A percentile compares a stretch with the other conserved stretches of the same genome.
These are phyloP conservation scores for Limenitis camilla DNA, from an alignment of 2,888 invertebrate genomes.

Conservation along the genomic window DNA sequence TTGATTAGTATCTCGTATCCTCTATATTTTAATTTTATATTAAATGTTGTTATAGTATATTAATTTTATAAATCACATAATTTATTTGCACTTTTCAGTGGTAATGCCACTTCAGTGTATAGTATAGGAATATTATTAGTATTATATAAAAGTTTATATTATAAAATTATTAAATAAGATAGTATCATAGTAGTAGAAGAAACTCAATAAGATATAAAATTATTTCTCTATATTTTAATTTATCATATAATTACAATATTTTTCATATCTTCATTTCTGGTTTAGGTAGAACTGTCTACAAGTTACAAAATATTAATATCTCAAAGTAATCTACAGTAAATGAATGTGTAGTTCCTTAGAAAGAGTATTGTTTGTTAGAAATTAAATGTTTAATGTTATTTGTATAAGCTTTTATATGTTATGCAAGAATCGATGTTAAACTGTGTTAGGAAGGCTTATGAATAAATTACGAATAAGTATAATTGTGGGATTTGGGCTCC, in stretches of 20 bases:
- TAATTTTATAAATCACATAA: constrained; percentile 9
- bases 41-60: background rate
- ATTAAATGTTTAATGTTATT: constrained; percentile 55
- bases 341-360: constrained; percentile 25
- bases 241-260: background rate
- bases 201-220: constrained; percentile 3
- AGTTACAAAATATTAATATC: background rate
- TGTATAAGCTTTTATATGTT: constrained; percentile 50
- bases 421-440: constrained; percentile 29
- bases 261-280: no score
- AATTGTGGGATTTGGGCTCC: constrained; percentile 5
- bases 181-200: constrained; percentile 13
- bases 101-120: constrained; percentile 9
- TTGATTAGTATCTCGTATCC: constrained; percentile 34
- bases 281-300: no score
- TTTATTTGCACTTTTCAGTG: constrained; percentile 10
- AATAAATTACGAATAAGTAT: constrained; percentile 4
- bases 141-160: constrained; percentile 2
- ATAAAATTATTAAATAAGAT: constrained; percentile 5
- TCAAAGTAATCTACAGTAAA: constrained; percentile 2
- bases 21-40: constrained; percentile 6
- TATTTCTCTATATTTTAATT: background rate
- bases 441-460: constrained; percentile 15
- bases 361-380: constrained; percentile 35
- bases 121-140: constrained; percentile 10